These are phyloP conservation scores for Apotomis betuletana DNA, from an alignment of 2,888 invertebrate genomes.

Conservation along the genomic window DNA sequence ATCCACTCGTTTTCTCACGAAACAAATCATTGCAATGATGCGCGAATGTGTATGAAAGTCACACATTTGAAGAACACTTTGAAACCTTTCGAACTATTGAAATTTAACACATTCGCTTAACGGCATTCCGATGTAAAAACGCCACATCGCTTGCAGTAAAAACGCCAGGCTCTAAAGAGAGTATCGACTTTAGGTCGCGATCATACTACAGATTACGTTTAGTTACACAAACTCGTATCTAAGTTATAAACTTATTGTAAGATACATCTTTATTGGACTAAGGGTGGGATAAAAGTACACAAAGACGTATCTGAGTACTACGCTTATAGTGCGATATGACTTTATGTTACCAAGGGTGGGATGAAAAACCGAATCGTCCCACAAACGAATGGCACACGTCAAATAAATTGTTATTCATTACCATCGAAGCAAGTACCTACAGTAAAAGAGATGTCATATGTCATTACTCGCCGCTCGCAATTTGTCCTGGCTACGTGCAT, in stretches of 20 bases:
- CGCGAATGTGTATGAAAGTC: neutral
- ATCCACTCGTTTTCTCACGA: too few relatives aligned
- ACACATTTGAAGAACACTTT: neutral
- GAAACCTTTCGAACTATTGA: neutral
- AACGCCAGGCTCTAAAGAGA: neutral
- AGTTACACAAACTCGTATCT: too few relatives aligned
- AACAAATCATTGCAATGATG: neutral
- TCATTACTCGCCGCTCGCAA: slow-evolving; percentile 63
- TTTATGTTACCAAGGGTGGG: neutral
- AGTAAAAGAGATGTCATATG: slow-evolving; percentile 60
- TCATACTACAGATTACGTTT: neutral
- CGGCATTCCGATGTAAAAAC: neutral
- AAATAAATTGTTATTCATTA: slow-evolving; percentile 48
- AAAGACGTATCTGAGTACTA: too few relatives aligned
- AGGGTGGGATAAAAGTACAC: too few relatives aligned
- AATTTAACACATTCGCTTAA: neutral
- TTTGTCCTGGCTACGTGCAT: slow-evolving; percentile 74
- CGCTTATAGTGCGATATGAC: too few relatives aligned
- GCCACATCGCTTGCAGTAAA: neutral
- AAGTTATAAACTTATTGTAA: too few relatives aligned
- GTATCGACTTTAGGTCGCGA: slow-evolving; percentile 24
- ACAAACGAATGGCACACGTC: slow-evolving; percentile 30
- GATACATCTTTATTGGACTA: too few relatives aligned
- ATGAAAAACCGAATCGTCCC: slow-evolving; percentile 29
- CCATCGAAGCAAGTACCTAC: slow-evolving; percentile 47